Evolutionary conservation across 2,797 vertebrate genomes (phyloP).

Genomic region (Eleutherodactylus coqui): DNA sequence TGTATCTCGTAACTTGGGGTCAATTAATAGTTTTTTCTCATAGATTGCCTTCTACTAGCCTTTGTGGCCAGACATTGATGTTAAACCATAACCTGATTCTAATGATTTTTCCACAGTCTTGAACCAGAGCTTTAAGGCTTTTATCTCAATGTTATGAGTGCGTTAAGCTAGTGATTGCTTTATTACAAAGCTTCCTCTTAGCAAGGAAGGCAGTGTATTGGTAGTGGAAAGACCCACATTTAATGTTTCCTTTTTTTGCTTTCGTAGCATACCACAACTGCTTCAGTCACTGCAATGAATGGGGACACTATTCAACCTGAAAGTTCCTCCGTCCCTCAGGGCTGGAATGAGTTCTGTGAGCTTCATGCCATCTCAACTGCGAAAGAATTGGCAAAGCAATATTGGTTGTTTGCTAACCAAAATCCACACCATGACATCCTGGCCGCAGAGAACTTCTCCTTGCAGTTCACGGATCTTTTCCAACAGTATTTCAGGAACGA

Average conservation of each 20-base stretch:
- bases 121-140: background rate
- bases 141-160: background rate
- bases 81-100: constrained; percentile 1
- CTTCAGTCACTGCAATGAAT: constrained; percentile 93
- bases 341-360: constrained; percentile 98
- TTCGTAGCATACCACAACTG: constrained; percentile 81
- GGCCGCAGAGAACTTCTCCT: constrained; percentile 89
- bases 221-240: constrained; percentile 58
- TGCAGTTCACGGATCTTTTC: constrained; percentile 91
- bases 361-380: constrained; percentile 91
- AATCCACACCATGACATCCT: constrained; percentile 85
- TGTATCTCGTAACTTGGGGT: background rate
- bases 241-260: constrained; percentile 64
- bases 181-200: constrained; percentile 54
- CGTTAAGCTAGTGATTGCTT: constrained; percentile 24
- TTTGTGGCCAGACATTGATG: background rate
- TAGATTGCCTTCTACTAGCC: background rate
- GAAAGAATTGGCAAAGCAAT: constrained; percentile 90
- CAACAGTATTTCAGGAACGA: constrained; percentile 92
- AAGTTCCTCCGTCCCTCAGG: constrained; percentile 78
- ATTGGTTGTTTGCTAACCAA: constrained; percentile 87
- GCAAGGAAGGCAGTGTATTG: constrained; percentile 44
- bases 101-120: too few relatives aligned
- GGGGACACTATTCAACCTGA: constrained; percentile 89
- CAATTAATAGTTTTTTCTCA: background rate